Base-by-base conservation (phyloP, 2,113 vertebrate species). In the Catharus bicknelli region DNA sequence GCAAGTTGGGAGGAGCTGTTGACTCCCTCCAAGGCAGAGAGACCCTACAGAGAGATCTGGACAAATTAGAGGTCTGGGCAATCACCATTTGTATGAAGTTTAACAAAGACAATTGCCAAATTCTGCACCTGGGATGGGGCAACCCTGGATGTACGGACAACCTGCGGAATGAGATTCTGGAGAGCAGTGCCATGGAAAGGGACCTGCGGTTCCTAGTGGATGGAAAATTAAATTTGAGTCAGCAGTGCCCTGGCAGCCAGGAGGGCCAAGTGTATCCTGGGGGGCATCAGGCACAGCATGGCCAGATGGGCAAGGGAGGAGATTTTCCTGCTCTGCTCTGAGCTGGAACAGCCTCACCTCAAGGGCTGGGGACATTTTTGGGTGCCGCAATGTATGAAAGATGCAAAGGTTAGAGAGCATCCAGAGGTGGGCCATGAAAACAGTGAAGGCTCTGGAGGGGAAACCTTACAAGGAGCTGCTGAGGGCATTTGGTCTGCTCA, bases 71-170 rank as follows among this genome's bases (percentile, higher is more conserved):
- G 32, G 10, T 30, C 22, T 73, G 68, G 36, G 8, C 27, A 25
- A 19, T 45, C 27, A 45, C 16, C 16, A 51, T 11, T 16, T 19
- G 5, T 11, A 10, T 29, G 42, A 51, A 66, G 15, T 45, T 25
- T n/a, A n/a, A 17, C 27, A 53, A 21, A 32, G 23, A 27, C 51
- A 88, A 30, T 29, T 40, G 14, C 7, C 9, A 11, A 7, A 59
- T 88, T 45, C 23, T 67, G 19, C 16, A 30, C 19, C n/a, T 74
- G 32, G 1, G 2, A 5, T 53, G 19, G 16, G 23, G 11, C 23
- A 53, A 1, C 16, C 23, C 13, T 29, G 38, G 27, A 20, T 40
- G 11, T 67, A 25, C 0, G 0, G 29, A 25, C 23, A 47, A 29
- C 42, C 23, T 25, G 32, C 4, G 13, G 18, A 53, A 48, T 25